Conservation (phyloP, 1,140 invertebrate species). For the Plutomurus gul region DNA sequence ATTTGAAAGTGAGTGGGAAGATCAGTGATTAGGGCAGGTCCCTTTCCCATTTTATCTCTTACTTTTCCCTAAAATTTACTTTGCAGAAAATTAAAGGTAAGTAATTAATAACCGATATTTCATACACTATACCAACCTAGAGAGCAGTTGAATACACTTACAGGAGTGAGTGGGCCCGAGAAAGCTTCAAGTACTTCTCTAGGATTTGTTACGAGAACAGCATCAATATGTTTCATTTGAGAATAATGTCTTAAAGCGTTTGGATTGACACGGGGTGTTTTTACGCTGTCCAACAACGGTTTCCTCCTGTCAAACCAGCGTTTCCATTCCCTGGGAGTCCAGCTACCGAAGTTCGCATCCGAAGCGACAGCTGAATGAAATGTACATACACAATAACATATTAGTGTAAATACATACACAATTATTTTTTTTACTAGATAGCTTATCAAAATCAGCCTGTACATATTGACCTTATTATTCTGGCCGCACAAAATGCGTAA, state of each 20-base stretch:
- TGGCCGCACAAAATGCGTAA: too few species aligned
- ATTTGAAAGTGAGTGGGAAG: background rate
- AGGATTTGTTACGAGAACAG: background rate
- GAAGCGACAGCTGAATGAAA: background rate
- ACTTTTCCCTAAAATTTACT: too few species aligned
- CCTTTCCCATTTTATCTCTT: too few species aligned
- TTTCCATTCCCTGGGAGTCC: conserved; percentile 10
- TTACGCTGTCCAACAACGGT: background rate
- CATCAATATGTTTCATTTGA: conserved; percentile 17
- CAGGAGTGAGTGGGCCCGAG: background rate
- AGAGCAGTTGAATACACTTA: background rate
- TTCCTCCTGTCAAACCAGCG: background rate
- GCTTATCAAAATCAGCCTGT: too few species aligned
- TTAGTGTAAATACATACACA: background rate
- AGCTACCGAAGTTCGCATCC: background rate
- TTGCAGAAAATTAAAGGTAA: too few species aligned
- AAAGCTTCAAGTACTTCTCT: conserved; percentile 11
- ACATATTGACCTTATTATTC: too few species aligned
- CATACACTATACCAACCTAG: background rate
- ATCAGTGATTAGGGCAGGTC: background rate
- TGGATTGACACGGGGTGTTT: background rate
- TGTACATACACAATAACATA: background rate
- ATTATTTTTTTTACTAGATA: background rate
- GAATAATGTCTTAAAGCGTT: background rate
- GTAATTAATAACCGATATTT: too few species aligned